phyloP scores from a whole-genome alignment of 2,113 vertebrate species.

The Tetrao urogallus region DNA sequence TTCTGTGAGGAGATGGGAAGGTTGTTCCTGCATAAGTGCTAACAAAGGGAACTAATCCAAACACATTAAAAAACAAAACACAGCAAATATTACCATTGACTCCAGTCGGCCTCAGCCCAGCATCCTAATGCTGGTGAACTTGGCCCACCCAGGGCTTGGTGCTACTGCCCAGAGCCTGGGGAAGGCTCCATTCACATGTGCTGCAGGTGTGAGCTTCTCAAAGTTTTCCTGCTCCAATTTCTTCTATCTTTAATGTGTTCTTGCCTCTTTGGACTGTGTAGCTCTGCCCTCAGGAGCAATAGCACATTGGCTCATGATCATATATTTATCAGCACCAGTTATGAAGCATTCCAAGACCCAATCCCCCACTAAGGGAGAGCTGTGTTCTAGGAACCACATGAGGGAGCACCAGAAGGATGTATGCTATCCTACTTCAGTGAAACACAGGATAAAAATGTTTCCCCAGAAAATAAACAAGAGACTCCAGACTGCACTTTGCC shows the following conservation, averaged over 20 bases:
- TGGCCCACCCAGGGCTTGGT: rapidly evolving
- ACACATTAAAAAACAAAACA: neutral
- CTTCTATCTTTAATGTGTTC: neutral
- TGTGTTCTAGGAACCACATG: neutral
- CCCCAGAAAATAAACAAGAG: neutral
- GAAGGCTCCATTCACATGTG: neutral
- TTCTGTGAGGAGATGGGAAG: neutral
- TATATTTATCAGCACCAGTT: neutral
- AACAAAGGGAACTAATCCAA: neutral
- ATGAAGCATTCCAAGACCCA: neutral
- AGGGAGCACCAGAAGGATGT: neutral
- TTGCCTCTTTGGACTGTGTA: neutral
- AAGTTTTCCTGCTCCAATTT: neutral
- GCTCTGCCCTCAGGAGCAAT: neutral
- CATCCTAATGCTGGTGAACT: neutral
- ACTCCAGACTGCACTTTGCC: neutral
- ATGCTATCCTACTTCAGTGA: neutral
- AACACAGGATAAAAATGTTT: neutral
- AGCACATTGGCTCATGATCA: neutral
- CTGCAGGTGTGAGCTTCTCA: neutral
- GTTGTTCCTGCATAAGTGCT: neutral
- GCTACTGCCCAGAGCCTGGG: neutral
- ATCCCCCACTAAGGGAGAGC: neutral
- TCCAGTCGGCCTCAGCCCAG: neutral
- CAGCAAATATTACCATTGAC: neutral